Evolutionary conservation across 2,797 vertebrate species (phyloP), one percentile per base, ranked within the genome.

Genomic region (Ceyx erithaca): DNA sequence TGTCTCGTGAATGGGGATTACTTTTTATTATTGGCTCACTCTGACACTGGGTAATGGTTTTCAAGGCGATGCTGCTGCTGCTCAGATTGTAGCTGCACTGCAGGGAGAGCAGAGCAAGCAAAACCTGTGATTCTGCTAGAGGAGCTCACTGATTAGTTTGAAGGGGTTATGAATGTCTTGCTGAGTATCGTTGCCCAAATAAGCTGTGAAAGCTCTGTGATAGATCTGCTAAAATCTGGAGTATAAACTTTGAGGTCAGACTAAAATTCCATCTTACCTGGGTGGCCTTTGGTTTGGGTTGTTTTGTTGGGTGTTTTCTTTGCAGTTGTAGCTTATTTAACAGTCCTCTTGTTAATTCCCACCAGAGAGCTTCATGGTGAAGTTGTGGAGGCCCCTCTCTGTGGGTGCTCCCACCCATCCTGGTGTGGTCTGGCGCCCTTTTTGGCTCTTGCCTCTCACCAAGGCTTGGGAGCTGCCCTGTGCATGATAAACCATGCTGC

Each of bases 281-380:
- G 82, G 83, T 95, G 92, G 69, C 80, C 88, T 81, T 62, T 22
- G 55, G 59, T 3, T 43, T 86, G 14, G 46, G 33, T 57, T n/a
- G 10, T 5, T 52, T 62, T 45, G 41, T 23, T 72, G 40, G n/a
- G 1, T 45, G 45, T 61, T 68, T 21, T 9, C 45, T 49, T 20
- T 35, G 63, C 64, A 28, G 46, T 28, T 33, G 28, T 20, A 26
- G 51, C 13, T 26, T 62, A 1, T 62, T 40, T 46, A 57, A 12
- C 13, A 54, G 13, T 3, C 13, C 3, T 12, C 30, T 51, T 51
- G 13, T 45, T 40, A 20, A 66, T 45, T 90, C 51, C 43, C 43
- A 16, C n/a, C 19, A 2, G 77, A 33, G 28, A 31, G 8, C 52
- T 48, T 68, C 25, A 3, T 2, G 1, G 30, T 2, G 67, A 22